These are phyloP conservation scores for Athalia cordata DNA, from an alignment of 2,888 invertebrate species.

Conservation along the genomic window DNA sequence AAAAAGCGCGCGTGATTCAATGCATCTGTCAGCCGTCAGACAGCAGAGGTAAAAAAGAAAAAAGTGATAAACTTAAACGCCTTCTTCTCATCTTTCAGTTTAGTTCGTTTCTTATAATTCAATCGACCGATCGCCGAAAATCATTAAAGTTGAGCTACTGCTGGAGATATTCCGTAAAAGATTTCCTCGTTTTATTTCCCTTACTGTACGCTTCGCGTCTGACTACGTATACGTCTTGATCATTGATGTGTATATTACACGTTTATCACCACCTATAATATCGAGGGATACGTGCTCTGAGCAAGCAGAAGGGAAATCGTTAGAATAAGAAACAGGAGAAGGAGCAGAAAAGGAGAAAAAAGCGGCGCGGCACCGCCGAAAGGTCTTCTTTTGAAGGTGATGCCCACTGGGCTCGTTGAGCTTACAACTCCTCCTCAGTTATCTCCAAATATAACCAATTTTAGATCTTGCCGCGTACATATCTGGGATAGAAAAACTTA, in stretches of 20 bases:
- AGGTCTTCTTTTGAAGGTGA: not conserved
- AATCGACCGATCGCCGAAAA: not conserved
- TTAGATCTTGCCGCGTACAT: slow-evolving; percentile 29
- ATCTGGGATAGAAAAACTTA: slow-evolving; percentile 52
- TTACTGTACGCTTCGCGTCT: not conserved
- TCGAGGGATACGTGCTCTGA: not conserved
- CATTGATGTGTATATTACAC: slow-evolving; percentile 20
- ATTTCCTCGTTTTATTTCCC: not conserved
- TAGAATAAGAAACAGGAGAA: too few relatives aligned
- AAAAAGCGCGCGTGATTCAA: too few relatives aligned
- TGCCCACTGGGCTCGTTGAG: not conserved
- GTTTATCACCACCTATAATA: slow-evolving; percentile 25
- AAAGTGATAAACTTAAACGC: too few relatives aligned
- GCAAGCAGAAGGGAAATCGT: too few relatives aligned
- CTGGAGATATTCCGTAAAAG: not conserved
- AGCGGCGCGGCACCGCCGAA: not conserved
- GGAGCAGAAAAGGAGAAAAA: not conserved
- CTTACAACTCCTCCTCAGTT: not conserved
- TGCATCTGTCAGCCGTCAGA: too few relatives aligned
- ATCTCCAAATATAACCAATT: slow-evolving; percentile 42
- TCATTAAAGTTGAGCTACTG: not conserved
- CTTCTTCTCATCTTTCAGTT: too few relatives aligned
- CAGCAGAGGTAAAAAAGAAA: too few relatives aligned
- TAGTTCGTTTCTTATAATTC: not conserved
- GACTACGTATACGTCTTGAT: too few relatives aligned